A percentile compares a stretch with the other conserved stretches of the same genome.
phyloP scores from a whole-genome alignment of 2,113 vertebrate genomes.

The Zosterops hypoxanthus region DNA sequence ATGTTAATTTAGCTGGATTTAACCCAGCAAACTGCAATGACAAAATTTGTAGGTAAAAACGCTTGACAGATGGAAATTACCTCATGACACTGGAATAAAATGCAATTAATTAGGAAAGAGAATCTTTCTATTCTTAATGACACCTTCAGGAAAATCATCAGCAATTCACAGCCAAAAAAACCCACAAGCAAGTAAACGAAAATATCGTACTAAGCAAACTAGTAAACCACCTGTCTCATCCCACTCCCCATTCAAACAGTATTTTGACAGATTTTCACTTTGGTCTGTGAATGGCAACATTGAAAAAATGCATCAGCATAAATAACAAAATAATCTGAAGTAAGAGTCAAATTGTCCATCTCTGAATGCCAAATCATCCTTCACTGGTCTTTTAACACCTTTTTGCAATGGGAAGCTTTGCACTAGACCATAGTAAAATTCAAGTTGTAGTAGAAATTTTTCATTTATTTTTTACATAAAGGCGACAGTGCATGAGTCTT shows the following conservation, averaged over 20 bases:
- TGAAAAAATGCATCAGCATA: neutral
- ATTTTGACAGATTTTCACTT: neutral
- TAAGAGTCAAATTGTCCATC: neutral
- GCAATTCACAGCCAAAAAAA: neutral
- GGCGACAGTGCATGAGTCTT: neutral
- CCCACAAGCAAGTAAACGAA: neutral
- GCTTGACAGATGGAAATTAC: neutral
- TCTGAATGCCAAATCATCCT: neutral
- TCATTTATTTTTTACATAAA: neutral
- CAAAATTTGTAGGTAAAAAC: neutral
- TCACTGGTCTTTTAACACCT: neutral
- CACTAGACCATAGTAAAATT: neutral
- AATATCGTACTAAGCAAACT: neutral
- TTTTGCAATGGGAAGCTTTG: neutral
- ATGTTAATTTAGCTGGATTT: neutral
- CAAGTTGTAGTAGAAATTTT: neutral
- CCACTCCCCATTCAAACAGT: neutral
- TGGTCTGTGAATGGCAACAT: neutral
- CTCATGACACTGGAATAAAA: neutral
- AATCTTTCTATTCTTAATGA: neutral
- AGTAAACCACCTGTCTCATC: neutral
- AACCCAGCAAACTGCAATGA: neutral
- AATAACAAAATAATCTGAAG: neutral
- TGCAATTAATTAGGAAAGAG: neutral
- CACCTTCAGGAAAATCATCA: neutral